Conservation (phyloP, 1,140 invertebrate genomes). For the Bombus confusus region DNA sequence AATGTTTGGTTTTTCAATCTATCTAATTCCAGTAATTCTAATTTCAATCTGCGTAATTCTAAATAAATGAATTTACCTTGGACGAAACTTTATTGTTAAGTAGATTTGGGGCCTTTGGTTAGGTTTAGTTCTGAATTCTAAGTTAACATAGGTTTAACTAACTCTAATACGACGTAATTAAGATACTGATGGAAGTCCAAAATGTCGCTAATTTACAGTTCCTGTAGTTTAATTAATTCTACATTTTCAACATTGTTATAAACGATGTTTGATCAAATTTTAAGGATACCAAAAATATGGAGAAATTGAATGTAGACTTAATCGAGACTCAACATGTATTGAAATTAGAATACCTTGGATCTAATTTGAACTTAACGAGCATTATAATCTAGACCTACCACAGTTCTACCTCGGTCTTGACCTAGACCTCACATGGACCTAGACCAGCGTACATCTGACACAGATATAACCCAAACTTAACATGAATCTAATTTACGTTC, state of each 20-base stretch:
- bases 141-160: background rate
- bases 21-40: too few species aligned
- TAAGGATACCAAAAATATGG: background rate
- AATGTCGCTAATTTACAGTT: background rate
- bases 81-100: background rate
- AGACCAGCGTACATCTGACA: background rate
- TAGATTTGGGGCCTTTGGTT: background rate
- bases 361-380: background rate
- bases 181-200: background rate
- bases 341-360: background rate
- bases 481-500: background rate
- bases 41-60: too few species aligned
- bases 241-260: background rate
- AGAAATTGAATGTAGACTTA: background rate
- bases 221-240: background rate
- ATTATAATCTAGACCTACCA: background rate
- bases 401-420: slow-evolving; percentile 7
- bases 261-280: too few species aligned
- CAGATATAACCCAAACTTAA: background rate
- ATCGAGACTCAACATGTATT: background rate
- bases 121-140: background rate
- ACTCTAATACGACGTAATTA: background rate
- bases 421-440: slow-evolving; percentile 15
- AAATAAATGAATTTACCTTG: background rate
- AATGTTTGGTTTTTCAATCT: too few species aligned